Conservation (phyloP, 2,113 vertebrate genomes). For the Amphiprion ocellaris region DNA sequence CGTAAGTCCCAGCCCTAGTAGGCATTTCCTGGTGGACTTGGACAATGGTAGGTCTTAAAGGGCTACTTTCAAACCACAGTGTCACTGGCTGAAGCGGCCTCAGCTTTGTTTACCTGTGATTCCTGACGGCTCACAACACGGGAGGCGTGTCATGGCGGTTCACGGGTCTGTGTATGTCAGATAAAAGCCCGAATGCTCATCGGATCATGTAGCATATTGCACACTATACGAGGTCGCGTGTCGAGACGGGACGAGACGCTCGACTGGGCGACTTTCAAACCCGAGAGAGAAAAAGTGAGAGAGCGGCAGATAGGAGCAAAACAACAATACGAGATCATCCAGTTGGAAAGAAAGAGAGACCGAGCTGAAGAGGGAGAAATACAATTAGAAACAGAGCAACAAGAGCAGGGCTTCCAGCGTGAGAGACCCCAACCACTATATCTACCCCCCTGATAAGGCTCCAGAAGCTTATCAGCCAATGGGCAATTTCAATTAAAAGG, state of each 20-base stretch:
- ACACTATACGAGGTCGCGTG: conserved; percentile 11
- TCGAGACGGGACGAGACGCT: conserved; percentile 20
- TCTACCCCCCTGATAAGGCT: conserved; percentile 70
- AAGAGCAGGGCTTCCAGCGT: conserved; percentile 54
- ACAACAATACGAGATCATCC: conserved; percentile 14
- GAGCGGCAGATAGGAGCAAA: conserved; percentile 15
- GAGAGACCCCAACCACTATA: conserved; percentile 66
- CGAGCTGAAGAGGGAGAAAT: conserved; percentile 15
- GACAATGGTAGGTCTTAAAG: too few relatives aligned
- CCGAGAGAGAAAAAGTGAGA: background rate
- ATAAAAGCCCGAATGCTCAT: conserved; percentile 78
- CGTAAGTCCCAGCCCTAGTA: too few relatives aligned
- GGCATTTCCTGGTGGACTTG: too few relatives aligned
- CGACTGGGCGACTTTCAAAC: conserved; percentile 33
- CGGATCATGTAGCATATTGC: conserved; percentile 48
- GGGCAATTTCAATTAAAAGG: conserved; percentile 83
- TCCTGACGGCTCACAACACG: conserved; percentile 83
- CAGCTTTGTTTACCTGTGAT: conserved; percentile 70
- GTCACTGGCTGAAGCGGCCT: conserved; percentile 33
- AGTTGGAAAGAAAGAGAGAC: background rate
- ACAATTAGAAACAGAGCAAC: conserved; percentile 43
- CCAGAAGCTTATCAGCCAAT: conserved; percentile 75
- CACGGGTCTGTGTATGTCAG: conserved; percentile 75
- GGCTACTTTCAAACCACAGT: too few relatives aligned
- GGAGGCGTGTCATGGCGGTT: conserved; percentile 73